Evolutionary conservation across 1,140 invertebrate genomes (phyloP).

Genomic region (Drosophila auraria): DNA sequence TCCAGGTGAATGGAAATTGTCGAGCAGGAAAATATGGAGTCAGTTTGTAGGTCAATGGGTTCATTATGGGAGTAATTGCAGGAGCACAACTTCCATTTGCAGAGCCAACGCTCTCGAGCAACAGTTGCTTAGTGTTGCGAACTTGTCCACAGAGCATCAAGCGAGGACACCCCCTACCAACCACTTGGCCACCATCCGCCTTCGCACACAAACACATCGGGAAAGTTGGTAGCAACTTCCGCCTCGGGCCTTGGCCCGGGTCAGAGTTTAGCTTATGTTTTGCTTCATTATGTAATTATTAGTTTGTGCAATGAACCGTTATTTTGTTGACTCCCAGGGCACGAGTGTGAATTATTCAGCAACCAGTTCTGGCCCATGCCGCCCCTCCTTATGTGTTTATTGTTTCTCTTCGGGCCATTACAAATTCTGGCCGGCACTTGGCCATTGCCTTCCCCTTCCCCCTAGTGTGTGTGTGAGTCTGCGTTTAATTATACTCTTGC

Average conservation of each 20-base stretch:
- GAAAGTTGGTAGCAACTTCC: conserved; percentile 33
- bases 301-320: conserved; percentile 80
- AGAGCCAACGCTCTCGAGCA: conserved; percentile 1
- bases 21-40: neutral
- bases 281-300: conserved; percentile 81
- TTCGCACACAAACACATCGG: neutral
- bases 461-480: conserved; percentile 13
- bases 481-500: conserved; percentile 60
- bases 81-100: conserved; percentile 10
- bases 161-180: no score
- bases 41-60: conserved; percentile 34
- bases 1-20: neutral
- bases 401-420: conserved; percentile 38
- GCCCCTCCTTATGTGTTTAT: neutral
- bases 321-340: conserved; percentile 47
- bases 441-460: conserved; percentile 14
- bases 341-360: conserved; percentile 69
- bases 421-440: conserved; percentile 45
- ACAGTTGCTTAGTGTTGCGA: conserved; percentile 13
- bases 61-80: neutral
- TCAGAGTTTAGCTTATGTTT: conserved; percentile 67
- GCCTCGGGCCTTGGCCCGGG: conserved; percentile 13
- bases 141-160: neutral
- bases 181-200: neutral
- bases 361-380: conserved; percentile 20